Percentiles rank a stretch among this genome's conserved stretches.
These are phyloP conservation scores for Psilanteris sp. DNA, from an alignment of 1,140 invertebrate genomes.

Conservation along the genomic window DNA sequence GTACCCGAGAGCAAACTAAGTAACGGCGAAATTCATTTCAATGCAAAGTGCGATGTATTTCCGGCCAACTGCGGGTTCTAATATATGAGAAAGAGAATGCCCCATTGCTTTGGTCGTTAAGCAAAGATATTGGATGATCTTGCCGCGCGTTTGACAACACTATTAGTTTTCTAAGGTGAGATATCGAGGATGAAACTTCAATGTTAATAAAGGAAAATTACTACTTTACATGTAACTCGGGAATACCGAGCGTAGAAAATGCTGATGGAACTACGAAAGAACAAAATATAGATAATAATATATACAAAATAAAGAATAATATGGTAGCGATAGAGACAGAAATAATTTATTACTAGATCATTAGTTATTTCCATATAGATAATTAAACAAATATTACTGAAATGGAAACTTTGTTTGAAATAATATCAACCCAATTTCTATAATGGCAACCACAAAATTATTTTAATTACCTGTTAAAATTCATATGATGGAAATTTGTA, in stretches of 20 bases:
- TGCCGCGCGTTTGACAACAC: slow-evolving; percentile 51
- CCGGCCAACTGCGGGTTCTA: slow-evolving; percentile 54
- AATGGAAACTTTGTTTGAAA: too few species aligned
- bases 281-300: neutral
- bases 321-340: too few species aligned
- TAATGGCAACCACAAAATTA: too few species aligned
- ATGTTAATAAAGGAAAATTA: slow-evolving; percentile 55
- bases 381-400: too few species aligned
- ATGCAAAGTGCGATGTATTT: slow-evolving; percentile 64
- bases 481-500: too few species aligned
- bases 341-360: too few species aligned
- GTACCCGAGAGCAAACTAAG: slow-evolving; percentile 44
- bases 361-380: too few species aligned
- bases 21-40: slow-evolving; percentile 63
- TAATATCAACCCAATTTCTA: too few species aligned
- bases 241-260: neutral
- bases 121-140: slow-evolving; percentile 62
- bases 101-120: slow-evolving; percentile 60
- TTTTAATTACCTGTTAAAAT: too few species aligned
- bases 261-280: too few species aligned
- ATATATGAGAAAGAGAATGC: slow-evolving; percentile 42
- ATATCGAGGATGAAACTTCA: slow-evolving; percentile 44
- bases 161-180: slow-evolving; percentile 53
- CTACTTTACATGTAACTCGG: slow-evolving; percentile 12
- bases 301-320: too few species aligned